Evolutionary conservation across 1,140 invertebrate species (phyloP).

Genomic region (Nephila pilipes): DNA sequence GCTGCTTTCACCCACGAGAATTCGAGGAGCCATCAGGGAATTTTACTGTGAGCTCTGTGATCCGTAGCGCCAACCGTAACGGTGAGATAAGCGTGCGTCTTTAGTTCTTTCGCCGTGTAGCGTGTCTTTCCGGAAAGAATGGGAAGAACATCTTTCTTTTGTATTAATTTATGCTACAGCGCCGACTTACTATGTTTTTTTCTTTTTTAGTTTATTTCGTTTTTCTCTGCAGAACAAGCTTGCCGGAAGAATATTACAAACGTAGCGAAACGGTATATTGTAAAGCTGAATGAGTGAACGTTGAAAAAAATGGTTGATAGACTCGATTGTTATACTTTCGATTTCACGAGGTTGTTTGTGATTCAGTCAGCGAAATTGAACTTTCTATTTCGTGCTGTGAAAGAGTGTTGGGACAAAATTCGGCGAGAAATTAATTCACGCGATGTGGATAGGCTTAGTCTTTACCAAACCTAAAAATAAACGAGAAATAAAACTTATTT

Average conservation of each 20-base stretch:
- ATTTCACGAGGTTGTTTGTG: not conserved
- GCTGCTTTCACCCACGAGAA: not conserved
- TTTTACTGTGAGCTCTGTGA: not conserved
- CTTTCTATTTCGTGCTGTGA: not conserved
- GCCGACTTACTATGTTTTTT: not conserved
- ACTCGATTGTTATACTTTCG: not conserved
- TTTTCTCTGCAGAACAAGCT: not conserved
- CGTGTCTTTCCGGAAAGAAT: not conserved
- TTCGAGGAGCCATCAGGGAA: not conserved
- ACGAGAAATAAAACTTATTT: too few species aligned
- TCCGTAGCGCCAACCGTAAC: constrained; percentile 21
- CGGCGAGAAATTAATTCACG: too few species aligned
- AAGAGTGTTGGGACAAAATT: too few species aligned
- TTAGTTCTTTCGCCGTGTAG: not conserved
- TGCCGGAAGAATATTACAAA: not conserved
- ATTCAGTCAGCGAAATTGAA: not conserved
- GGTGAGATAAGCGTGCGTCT: not conserved
- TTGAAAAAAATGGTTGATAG: not conserved
- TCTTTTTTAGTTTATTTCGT: not conserved
- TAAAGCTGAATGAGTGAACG: not conserved
- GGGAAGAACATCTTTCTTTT: not conserved
- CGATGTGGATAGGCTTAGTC: too few species aligned
- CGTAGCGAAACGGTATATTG: constrained; percentile 10
- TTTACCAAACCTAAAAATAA: too few species aligned
- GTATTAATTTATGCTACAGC: constrained; percentile 6